These are phyloP conservation scores for Rhea pennata DNA, from an alignment of 2,113 vertebrate genomes.

Conservation along the genomic window DNA sequence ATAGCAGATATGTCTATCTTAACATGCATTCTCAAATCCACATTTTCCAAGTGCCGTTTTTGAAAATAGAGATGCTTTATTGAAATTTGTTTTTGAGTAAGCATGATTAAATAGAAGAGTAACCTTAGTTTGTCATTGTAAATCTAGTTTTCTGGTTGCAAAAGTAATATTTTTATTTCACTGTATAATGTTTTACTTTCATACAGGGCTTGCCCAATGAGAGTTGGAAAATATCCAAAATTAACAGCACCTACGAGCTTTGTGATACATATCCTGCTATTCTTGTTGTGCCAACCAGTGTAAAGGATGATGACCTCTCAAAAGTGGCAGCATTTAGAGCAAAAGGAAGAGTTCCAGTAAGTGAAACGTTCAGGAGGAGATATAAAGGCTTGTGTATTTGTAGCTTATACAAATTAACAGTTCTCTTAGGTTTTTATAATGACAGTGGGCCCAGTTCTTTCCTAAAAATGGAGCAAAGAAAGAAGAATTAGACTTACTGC, in stretches of 20 bases:
- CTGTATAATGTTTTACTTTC: neutral
- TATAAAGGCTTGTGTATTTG: neutral
- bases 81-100: neutral
- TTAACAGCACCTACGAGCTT: conserved; percentile 91
- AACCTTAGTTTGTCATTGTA: neutral
- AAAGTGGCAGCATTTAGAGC: conserved; percentile 91
- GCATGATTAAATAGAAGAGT: neutral
- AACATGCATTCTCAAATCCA: neutral
- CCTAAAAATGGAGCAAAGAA: neutral
- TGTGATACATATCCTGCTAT: conserved; percentile 94
- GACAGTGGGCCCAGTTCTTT: neutral
- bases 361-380: conserved; percentile 50
- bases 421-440: neutral
- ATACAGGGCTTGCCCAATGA: conserved; percentile 94
- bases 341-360: conserved; percentile 93
- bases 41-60: neutral
- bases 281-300: conserved; percentile 91
- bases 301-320: conserved; percentile 90
- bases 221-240: conserved; percentile 94
- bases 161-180: neutral
- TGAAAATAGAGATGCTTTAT: neutral
- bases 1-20: neutral
- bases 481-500: neutral
- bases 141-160: neutral
- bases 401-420: neutral